Conservation (phyloP, 1,140 invertebrate species). For the Caenorhabditis brenneri region DNA sequence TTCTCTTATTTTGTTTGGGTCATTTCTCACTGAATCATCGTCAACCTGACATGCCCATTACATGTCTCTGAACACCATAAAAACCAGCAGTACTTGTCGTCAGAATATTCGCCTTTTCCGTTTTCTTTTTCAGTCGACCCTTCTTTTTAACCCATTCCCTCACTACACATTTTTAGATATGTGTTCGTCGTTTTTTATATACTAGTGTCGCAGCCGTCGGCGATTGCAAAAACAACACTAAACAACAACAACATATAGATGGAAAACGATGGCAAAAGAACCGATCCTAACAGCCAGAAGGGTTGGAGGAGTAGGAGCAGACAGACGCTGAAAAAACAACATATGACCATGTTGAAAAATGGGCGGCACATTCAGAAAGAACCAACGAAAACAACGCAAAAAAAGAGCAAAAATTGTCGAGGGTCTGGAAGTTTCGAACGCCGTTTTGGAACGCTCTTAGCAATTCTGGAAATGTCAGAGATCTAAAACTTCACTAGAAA, state of each 20-base stretch:
- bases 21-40: slow-evolving; percentile 11
- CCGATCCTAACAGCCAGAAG: slow-evolving; percentile 12
- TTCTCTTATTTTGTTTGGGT: slow-evolving; percentile 30
- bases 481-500: too few relatives aligned
- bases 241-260: slow-evolving; percentile 8
- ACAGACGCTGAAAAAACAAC: slow-evolving; percentile 32
- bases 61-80: slow-evolving; percentile 29
- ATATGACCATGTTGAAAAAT: slow-evolving; percentile 39
- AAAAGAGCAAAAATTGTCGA: neutral
- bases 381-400: neutral
- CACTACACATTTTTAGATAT: neutral
- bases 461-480: too few relatives aligned
- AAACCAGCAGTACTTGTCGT: neutral
- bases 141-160: neutral
- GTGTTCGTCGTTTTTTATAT: slow-evolving; percentile 36
- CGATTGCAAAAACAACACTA: slow-evolving; percentile 40
- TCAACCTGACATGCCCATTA: slow-evolving; percentile 35
- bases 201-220: slow-evolving; percentile 8
- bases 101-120: slow-evolving; percentile 2
- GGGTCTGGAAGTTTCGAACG: neutral
- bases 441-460: too few relatives aligned
- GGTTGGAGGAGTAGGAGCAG: neutral
- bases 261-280: neutral
- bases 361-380: neutral
- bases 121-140: neutral